These are phyloP conservation scores for Auanema sp. DNA, from an alignment of 2,888 invertebrate genomes.

Conservation along the genomic window DNA sequence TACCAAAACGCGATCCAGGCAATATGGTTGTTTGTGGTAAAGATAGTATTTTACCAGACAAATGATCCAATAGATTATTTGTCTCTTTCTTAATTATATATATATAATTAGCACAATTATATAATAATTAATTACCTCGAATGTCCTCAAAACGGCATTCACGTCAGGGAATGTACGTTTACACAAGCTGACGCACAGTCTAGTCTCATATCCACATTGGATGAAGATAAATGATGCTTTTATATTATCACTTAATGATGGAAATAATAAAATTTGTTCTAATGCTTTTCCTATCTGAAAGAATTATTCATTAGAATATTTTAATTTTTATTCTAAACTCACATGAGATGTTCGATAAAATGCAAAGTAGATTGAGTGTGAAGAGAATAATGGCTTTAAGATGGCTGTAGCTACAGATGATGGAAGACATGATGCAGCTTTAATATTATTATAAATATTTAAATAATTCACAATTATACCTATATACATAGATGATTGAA, in stretches of 20 bases:
- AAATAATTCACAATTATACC: conserved; percentile 10
- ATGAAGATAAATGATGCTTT: conserved; percentile 26
- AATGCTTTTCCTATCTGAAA: conserved; percentile 2
- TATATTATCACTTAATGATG: conserved; percentile 11
- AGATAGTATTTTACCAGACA: conserved; percentile 31
- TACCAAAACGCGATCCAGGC: conserved; percentile 8
- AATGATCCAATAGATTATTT: conserved; percentile 28
- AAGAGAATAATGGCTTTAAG: conserved; percentile 11
- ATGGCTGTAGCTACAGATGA: neutral
- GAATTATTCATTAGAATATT: neutral
- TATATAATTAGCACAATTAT: too few species aligned
- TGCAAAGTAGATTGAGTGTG: conserved; percentile 23
- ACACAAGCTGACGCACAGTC: conserved; percentile 26
- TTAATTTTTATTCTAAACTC: neutral
- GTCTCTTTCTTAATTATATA: conserved; percentile 23
- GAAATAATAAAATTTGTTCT: conserved; percentile 8
- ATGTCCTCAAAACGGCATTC: conserved; percentile 18
- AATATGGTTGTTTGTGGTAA: conserved; percentile 31
- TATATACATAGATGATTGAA: conserved; percentile 11
- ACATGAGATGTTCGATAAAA: conserved; percentile 20
- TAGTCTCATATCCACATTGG: conserved; percentile 25
- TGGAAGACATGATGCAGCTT: conserved; percentile 9
- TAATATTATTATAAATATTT: neutral
- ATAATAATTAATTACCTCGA: conserved; percentile 21
- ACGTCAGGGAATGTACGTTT: conserved; percentile 27